These are phyloP conservation scores for Falcaria lacertinaria DNA, from an alignment of 2,888 invertebrate genomes.

Conservation along the genomic window DNA sequence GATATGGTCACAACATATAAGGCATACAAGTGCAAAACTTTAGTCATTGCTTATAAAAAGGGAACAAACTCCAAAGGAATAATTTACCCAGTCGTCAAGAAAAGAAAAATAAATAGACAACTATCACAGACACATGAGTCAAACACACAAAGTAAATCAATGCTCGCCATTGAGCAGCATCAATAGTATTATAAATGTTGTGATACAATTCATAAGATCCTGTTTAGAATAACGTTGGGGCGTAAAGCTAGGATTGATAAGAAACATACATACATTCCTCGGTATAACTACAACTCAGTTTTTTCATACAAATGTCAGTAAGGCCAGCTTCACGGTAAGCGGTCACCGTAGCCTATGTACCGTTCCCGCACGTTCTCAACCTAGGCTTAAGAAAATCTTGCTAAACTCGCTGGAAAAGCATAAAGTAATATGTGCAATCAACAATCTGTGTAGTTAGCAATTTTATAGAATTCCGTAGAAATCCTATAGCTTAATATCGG, in stretches of 20 bases:
- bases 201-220: slow-evolving; percentile 60
- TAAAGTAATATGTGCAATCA: no score
- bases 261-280: slow-evolving; percentile 6
- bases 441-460: no score
- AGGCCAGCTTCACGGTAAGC: no score
- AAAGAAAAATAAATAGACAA: slow-evolving; percentile 59
- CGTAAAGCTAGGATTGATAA: slow-evolving; percentile 27
- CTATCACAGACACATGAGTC: slow-evolving; percentile 77
- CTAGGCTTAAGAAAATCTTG: no score
- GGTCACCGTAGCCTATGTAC: no score
- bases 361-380: no score
- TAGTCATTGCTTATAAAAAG: slow-evolving; percentile 50
- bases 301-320: no score
- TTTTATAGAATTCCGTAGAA: no score
- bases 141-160: slow-evolving; percentile 58
- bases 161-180: slow-evolving; percentile 39
- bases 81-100: slow-evolving; percentile 38
- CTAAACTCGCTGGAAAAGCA: no score
- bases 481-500: no score
- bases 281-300: no score
- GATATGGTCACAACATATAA: no score
- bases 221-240: slow-evolving; percentile 35
- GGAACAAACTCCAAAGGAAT: slow-evolving; percentile 13
- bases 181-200: slow-evolving; percentile 47
- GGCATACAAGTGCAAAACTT: slow-evolving; percentile 38